Evolutionary conservation across 2,888 invertebrate genomes (phyloP).

Genomic region (Nasonia oneida): DNA sequence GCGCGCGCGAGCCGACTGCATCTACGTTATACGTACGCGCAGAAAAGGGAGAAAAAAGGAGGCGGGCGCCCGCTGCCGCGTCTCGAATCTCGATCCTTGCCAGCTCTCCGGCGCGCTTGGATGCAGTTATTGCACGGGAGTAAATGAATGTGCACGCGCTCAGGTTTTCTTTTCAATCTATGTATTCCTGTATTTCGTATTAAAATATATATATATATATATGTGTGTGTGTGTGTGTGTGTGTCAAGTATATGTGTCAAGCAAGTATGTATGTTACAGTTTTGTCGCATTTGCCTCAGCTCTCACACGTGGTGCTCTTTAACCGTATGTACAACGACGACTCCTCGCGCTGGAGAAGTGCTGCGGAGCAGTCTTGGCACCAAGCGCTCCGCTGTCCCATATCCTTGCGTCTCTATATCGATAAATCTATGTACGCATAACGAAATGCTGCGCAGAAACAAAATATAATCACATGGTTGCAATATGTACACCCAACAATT

Average conservation of each 20-base stretch:
- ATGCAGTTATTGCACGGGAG: too few relatives aligned
- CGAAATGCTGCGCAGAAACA: not conserved
- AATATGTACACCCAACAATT: constrained; percentile 20
- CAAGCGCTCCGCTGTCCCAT: too few relatives aligned
- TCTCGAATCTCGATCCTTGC: not conserved
- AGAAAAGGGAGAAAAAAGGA: not conserved
- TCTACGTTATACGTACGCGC: too few relatives aligned
- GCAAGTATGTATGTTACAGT: not conserved
- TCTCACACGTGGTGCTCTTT: not conserved
- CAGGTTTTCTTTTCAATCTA: too few relatives aligned
- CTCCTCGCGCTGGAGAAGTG: too few relatives aligned
- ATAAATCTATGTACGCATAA: not conserved
- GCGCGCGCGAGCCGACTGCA: constrained; percentile 63
- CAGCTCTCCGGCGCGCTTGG: too few relatives aligned
- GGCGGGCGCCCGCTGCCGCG: constrained; percentile 22
- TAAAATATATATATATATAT: constrained; percentile 3
- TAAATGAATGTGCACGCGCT: too few relatives aligned
- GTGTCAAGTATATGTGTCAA: too few relatives aligned
- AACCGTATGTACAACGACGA: constrained; percentile 11
- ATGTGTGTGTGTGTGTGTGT: too few relatives aligned
- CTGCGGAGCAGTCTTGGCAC: too few relatives aligned
- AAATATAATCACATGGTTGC: not conserved
- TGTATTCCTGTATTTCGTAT: not conserved
- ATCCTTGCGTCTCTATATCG: constrained; percentile 14
- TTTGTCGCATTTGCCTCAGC: not conserved